Percentiles rank a stretch among this genome's conserved stretches.
Evolutionary conservation across 2,113 vertebrate genomes (phyloP).

Genomic region (Tychaedon coryphoeus): DNA sequence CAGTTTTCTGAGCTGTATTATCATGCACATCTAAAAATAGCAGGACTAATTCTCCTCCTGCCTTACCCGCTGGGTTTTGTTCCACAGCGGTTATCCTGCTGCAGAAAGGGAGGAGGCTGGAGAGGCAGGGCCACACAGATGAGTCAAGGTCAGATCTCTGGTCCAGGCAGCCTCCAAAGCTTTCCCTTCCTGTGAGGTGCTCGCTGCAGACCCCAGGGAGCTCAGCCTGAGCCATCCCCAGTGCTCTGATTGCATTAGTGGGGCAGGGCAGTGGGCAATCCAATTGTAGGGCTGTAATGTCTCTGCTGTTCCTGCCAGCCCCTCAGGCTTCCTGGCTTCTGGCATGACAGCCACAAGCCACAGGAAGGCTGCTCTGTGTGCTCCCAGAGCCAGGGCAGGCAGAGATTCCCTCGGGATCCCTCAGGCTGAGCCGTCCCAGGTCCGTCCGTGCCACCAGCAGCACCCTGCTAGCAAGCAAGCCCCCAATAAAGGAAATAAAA

Average conservation of each 20-base stretch:
- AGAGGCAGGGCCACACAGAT: background rate
- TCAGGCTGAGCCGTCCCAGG: fast-evolving
- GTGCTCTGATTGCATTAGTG: background rate
- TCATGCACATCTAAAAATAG: slow-evolving; percentile 37
- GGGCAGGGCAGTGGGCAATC: slow-evolving; percentile 1
- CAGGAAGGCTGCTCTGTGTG: slow-evolving; percentile 3
- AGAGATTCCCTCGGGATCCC: background rate
- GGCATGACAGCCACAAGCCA: background rate
- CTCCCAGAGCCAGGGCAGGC: background rate
- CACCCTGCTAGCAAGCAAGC: background rate
- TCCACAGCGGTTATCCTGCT: background rate
- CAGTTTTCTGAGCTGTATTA: slow-evolving; percentile 51
- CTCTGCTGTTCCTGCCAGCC: slow-evolving; percentile 37
- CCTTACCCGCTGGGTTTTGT: slow-evolving; percentile 34
- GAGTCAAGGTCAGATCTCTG: background rate
- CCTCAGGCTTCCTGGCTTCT: slow-evolving; percentile 43
- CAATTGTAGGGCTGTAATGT: background rate
- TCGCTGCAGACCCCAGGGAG: background rate
- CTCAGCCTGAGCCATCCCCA: background rate
- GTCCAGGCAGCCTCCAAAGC: background rate
- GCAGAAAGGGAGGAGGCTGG: background rate
- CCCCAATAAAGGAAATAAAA: background rate
- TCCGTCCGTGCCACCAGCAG: background rate
- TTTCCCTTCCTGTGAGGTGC: background rate
- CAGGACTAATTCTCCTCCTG: slow-evolving; percentile 33